These are phyloP conservation scores for Lacanobia oleracea DNA, from an alignment of 2,888 invertebrate genomes.

Conservation along the genomic window DNA sequence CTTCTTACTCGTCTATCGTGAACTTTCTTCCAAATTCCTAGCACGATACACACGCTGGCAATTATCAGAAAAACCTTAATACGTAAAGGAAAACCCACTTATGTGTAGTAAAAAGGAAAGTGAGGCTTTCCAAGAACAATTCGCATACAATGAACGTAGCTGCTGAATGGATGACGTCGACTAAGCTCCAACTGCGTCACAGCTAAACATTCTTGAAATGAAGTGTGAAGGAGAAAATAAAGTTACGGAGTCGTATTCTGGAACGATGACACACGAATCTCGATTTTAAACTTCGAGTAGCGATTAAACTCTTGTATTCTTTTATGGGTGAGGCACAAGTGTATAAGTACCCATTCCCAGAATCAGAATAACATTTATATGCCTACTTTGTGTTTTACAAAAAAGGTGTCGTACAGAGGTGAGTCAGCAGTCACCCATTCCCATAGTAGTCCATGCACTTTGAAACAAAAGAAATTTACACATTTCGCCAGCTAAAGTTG, in stretches of 20 bases:
- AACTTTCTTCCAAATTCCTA: neutral
- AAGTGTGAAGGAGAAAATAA: neutral
- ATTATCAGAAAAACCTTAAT: conserved; percentile 6
- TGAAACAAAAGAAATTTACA: too few species aligned
- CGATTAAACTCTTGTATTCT: too few species aligned
- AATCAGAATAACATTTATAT: too few species aligned
- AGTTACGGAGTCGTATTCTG: neutral
- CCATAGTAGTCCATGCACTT: too few species aligned
- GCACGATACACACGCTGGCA: neutral
- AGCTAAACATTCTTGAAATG: neutral
- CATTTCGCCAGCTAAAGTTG: too few species aligned
- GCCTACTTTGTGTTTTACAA: too few species aligned
- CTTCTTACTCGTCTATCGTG: neutral
- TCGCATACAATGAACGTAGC: conserved; percentile 48
- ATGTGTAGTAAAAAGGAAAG: conserved; percentile 43
- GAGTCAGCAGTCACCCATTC: too few species aligned
- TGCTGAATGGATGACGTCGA: conserved; percentile 44
- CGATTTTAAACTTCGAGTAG: neutral
- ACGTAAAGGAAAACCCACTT: conserved; percentile 21
- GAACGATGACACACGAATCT: neutral
- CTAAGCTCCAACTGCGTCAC: conserved; percentile 37
- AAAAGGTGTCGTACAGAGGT: too few species aligned
- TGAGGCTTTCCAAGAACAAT: conserved; percentile 41
- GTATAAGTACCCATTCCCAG: too few species aligned
- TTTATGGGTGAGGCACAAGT: too few species aligned